phyloP scores from a whole-genome alignment of 2,113 vertebrate species.

The Steatornis caripensis region DNA sequence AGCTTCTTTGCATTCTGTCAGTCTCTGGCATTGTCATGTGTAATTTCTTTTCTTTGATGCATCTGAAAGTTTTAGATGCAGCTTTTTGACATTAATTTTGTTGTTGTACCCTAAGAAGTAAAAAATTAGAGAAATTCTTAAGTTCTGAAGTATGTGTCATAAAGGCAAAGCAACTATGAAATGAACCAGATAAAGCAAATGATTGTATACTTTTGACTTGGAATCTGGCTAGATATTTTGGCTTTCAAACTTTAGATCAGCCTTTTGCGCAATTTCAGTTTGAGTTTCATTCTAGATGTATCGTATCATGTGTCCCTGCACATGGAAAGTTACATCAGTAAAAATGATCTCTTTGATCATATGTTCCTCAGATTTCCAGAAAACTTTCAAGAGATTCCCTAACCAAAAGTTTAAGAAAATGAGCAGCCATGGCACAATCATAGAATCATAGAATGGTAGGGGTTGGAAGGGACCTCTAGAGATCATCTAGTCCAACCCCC shows the following conservation, averaged over 20 bases:
- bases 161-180: not conserved
- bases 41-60: not conserved
- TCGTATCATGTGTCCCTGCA: not conserved
- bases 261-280: not conserved
- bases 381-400: not conserved
- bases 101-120: not conserved
- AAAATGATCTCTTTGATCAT: not conserved
- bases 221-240: not conserved
- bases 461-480: not conserved
- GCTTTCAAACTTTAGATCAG: not conserved
- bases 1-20: slow-evolving; percentile 11
- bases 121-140: not conserved
- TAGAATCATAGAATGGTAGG: no score
- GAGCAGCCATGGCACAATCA: not conserved
- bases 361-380: not conserved
- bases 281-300: not conserved
- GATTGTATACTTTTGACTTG: not conserved
- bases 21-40: not conserved
- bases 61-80: not conserved
- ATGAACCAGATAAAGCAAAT: not conserved
- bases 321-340: not conserved
- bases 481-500: not conserved
- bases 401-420: not conserved
- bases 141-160: not conserved
- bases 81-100: not conserved